phyloP scores from a whole-genome alignment of 2,797 vertebrate genomes.

The Mycteria americana region DNA sequence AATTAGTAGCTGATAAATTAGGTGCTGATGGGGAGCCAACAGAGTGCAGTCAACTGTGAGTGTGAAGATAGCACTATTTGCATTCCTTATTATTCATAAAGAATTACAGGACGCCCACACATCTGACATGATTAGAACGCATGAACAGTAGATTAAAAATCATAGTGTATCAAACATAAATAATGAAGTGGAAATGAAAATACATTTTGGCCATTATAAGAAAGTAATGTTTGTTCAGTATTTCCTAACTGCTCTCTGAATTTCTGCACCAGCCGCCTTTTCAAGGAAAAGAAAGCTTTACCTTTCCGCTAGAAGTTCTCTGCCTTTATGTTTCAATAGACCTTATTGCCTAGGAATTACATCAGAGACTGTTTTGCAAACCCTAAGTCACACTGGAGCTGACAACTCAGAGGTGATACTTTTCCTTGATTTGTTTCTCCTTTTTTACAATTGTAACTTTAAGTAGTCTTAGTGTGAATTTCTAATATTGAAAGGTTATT shows the following conservation, averaged over 20 bases:
- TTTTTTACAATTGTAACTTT: not conserved
- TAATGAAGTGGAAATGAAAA: constrained; percentile 56
- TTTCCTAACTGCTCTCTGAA: not conserved
- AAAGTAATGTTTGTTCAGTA: constrained; percentile 43
- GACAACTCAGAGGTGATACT: not conserved
- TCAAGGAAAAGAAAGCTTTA: not conserved
- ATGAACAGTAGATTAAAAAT: constrained; percentile 65
- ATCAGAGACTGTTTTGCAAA: not conserved
- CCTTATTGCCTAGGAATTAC: not conserved
- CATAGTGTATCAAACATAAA: constrained; percentile 34
- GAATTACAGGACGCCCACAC: constrained; percentile 59
- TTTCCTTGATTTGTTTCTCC: not conserved
- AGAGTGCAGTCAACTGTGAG: constrained; percentile 62
- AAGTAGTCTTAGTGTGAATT: not conserved
- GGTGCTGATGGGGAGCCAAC: constrained; percentile 52
- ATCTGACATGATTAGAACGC: constrained; percentile 66
- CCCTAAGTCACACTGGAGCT: not conserved
- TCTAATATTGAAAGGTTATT: not conserved
- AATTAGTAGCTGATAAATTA: constrained; percentile 72
- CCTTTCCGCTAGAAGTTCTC: not conserved
- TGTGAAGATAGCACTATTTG: constrained; percentile 62
- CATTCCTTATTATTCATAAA: constrained; percentile 65
- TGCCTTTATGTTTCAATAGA: not conserved
- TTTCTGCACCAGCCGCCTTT: not conserved
- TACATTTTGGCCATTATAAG: constrained; percentile 39